phyloP scores from a whole-genome alignment of 2,888 invertebrate genomes.

The Ichneumoninae sp. region DNA sequence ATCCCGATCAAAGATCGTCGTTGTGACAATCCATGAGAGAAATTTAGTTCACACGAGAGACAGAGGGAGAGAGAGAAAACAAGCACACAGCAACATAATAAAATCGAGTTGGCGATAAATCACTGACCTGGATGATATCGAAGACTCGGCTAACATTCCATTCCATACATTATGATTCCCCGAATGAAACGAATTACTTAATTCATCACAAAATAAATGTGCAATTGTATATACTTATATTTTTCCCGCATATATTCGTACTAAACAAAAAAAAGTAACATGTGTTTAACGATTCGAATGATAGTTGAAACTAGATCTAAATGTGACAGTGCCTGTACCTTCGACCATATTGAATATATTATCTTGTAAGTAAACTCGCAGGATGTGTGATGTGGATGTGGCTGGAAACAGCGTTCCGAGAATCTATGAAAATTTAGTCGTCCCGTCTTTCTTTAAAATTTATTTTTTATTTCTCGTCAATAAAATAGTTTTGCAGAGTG shows the following conservation, averaged over 20 bases:
- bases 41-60: background rate
- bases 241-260: background rate
- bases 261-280: background rate
- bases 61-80: background rate
- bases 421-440: constrained; percentile 3
- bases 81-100: background rate
- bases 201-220: background rate
- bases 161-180: background rate
- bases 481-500: constrained; percentile 32
- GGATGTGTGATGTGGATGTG: background rate
- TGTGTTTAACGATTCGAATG: constrained; percentile 23
- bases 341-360: constrained; percentile 53
- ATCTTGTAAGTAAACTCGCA: constrained; percentile 35
- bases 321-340: constrained; percentile 63
- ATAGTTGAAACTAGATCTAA: constrained; percentile 49
- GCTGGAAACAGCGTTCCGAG: background rate
- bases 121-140: background rate
- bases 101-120: constrained; percentile 9
- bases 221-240: constrained; percentile 51
- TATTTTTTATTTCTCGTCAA: constrained; percentile 24
- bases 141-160: background rate
- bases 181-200: background rate
- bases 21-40: background rate
- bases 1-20: background rate
- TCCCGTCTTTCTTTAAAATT: background rate